Conservation (phyloP, 2,797 vertebrate species). For the Poliocrania exsul region DNA sequence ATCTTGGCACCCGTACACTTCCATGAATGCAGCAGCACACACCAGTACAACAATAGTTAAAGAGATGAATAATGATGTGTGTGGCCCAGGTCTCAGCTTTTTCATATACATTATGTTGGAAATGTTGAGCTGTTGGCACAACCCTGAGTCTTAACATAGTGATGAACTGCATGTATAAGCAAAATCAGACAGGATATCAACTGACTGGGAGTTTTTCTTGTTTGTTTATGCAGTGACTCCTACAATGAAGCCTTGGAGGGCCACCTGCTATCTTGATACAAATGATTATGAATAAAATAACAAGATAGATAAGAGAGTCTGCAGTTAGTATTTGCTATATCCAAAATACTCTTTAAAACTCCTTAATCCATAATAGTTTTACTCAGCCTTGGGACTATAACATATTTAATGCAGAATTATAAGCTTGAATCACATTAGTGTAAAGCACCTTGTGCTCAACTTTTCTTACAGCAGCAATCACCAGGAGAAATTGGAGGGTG, state of each 20-base stretch:
- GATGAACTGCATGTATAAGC: not conserved
- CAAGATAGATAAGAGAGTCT: not conserved
- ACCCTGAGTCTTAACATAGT: not conserved
- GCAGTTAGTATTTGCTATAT: not conserved
- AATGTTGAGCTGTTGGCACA: not conserved
- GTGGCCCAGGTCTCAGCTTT: not conserved
- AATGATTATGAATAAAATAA: not conserved
- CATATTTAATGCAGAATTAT: not conserved
- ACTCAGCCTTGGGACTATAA: not conserved
- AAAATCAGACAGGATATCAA: not conserved
- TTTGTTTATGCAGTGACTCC: not conserved
- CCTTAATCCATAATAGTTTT: not conserved
- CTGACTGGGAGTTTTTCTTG: not conserved
- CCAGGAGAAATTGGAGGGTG: not conserved
- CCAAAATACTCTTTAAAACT: not conserved
- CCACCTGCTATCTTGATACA: not conserved
- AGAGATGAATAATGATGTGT: not conserved
- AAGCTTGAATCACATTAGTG: not conserved
- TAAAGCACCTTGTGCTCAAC: not conserved
- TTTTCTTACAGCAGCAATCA: not conserved
- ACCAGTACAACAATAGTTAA: rapidly evolving
- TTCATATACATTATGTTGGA: not conserved
- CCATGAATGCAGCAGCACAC: not conserved
- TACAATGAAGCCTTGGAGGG: not conserved
- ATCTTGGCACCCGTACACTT: not conserved